Evolutionary conservation across 2,113 vertebrate species (phyloP), one percentile per base, ranked within the genome.

Genomic region (Alaudala cheleensis): DNA sequence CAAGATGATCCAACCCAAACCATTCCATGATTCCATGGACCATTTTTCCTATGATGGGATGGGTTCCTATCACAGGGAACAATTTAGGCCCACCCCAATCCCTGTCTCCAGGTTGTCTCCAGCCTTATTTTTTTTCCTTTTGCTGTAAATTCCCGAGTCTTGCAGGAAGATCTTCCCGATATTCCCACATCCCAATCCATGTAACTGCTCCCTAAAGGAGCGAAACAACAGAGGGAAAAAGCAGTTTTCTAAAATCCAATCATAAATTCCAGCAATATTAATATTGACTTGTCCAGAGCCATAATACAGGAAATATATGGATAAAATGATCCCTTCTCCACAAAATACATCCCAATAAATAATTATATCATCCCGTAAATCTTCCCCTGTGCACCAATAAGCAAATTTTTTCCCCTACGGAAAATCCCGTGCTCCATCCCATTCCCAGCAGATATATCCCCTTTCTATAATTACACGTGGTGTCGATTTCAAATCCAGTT

Each of bases 401-500:
- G 92, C 90, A 24, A 86, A 66, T 90, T 85, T 93, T 83, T 89
- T 37, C 37, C n/a, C 53, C 71, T 26, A 44, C 42, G 64, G 89
- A 93, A 91, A 69, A 93, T 25, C 65, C 49, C 21, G 47, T 4
- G 56, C 79, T 88, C 77, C 95, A 88, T 95, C 82, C 88, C 86
- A 93, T 80, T 58, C 92, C 80, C 71, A 70, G 93, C 79, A 96
- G 93, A 96, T 96, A 90, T 86, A 97, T 94, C 72, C 95, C 90
- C 90, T 97, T 91, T 76, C 90, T 73, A 93, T 96, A 96, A 96
- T 96, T 96, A 77, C 78, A 61, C 74, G 50, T n/a, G 60, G 83
- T 85, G 92, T 96, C 95, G 67, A 97, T 96, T 95, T 96, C 83
- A 93, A 96, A 96, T 94, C 87, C 93, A 86, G 95, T 97, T 95